phyloP scores from a whole-genome alignment of 2,888 invertebrate genomes.

The Meganola albula region DNA sequence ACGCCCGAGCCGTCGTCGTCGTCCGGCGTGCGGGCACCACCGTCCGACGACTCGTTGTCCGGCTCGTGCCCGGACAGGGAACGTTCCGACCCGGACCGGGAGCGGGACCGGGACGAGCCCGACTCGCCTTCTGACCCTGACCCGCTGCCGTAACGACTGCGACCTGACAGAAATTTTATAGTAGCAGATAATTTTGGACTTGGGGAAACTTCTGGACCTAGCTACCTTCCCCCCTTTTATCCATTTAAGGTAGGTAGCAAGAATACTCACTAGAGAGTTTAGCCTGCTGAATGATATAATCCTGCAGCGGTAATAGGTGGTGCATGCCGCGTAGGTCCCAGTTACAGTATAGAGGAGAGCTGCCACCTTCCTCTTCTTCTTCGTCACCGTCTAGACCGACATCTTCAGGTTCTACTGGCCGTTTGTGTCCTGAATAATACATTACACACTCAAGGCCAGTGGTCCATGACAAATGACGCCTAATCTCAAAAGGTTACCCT shows the following conservation, averaged over 20 bases:
- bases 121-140: conserved; percentile 78
- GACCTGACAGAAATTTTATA: conserved; percentile 59
- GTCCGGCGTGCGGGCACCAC: conserved; percentile 81
- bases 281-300: conserved; percentile 92
- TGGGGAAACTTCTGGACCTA: too few species aligned
- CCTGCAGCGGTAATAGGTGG: conserved; percentile 89
- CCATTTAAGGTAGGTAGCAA: too few species aligned
- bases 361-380: conserved; percentile 78
- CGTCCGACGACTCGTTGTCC: conserved; percentile 86
- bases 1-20: conserved; percentile 81
- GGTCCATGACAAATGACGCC: too few species aligned
- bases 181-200: too few species aligned
- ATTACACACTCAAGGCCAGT: too few species aligned
- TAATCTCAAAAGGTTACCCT: too few species aligned
- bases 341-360: conserved; percentile 83
- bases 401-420: conserved; percentile 51
- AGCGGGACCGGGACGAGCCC: conserved; percentile 84
- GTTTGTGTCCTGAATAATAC: conserved; percentile 58
- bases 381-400: conserved; percentile 53
- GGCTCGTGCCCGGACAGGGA: conserved; percentile 85
- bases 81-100: conserved; percentile 77
- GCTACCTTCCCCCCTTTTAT: too few species aligned
- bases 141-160: conserved; percentile 81
- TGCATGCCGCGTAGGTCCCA: conserved; percentile 83
- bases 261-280: conserved; percentile 81